phyloP scores from a whole-genome alignment of 30 jellyfish, hydroid and myxozoan genomes.

The Catostylus mosaicus region DNA sequence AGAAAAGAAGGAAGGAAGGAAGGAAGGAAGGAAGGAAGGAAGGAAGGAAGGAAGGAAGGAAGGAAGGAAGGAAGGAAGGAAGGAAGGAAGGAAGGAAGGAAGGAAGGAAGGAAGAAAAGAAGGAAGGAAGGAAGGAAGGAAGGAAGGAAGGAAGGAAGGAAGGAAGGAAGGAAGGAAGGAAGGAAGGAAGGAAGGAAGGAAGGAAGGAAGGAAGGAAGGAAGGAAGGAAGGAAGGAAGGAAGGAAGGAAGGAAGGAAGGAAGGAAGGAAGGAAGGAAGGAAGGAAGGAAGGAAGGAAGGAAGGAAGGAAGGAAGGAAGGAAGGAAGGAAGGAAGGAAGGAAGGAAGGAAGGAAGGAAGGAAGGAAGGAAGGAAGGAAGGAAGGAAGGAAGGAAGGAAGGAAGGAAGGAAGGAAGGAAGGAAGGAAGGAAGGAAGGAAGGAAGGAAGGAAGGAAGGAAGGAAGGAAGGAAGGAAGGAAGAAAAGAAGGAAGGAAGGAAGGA shows the following conservation, averaged over 20 bases:
- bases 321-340: background rate
- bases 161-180: background rate
- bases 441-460: constrained; percentile 21
- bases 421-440: background rate
- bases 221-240: background rate
- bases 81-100: background rate
- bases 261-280: background rate
- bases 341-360: constrained; percentile 5
- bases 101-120: background rate
- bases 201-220: background rate
- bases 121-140: background rate
- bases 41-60: constrained; percentile 2
- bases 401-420: background rate
- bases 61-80: constrained; percentile 5
- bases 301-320: background rate
- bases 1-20: too few species aligned
- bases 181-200: constrained; percentile 3
- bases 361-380: background rate
- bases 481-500: background rate
- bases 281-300: background rate
- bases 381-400: background rate
- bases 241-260: background rate
- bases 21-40: too few species aligned
- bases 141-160: background rate
- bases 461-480: constrained; percentile 3